Conservation (phyloP, 2,888 invertebrate species). For the Endomychus coccineus region DNA sequence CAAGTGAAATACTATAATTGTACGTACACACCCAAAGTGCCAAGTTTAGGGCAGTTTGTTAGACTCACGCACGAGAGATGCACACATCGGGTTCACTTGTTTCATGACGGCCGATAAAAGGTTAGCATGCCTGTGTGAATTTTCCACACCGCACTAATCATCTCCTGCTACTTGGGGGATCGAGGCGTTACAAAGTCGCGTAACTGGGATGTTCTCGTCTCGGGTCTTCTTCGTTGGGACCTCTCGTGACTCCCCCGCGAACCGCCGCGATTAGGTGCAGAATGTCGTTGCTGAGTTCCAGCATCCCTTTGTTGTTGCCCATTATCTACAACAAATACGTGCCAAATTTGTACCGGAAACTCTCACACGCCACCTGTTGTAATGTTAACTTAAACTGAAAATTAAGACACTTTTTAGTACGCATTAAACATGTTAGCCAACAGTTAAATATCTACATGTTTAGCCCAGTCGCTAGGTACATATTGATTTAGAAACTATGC, state of each 20-base stretch:
- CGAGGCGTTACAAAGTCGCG: constrained; percentile 41
- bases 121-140: constrained; percentile 1
- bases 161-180: constrained; percentile 41
- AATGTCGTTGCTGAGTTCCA: constrained; percentile 7
- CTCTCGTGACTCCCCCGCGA: constrained; percentile 20
- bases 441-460: too few relatives aligned
- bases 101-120: constrained; percentile 2
- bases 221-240: constrained; percentile 33
- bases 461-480: too few relatives aligned
- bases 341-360: constrained; percentile 6
- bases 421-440: too few relatives aligned
- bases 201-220: constrained; percentile 35
- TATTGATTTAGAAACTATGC: too few relatives aligned
- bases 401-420: constrained; percentile 14
- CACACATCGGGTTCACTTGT: not conserved
- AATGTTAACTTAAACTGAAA: constrained; percentile 14
- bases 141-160: not conserved
- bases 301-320: constrained; percentile 10
- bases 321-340: constrained; percentile 12
- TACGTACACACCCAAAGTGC: constrained; percentile 16
- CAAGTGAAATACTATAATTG: not conserved
- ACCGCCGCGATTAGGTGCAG: constrained; percentile 6
- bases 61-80: constrained; percentile 2
- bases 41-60: constrained; percentile 27
- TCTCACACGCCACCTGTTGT: too few relatives aligned